A percentile compares a stretch with the other conserved stretches of the same genome.
phyloP scores from a whole-genome alignment of 2,888 invertebrate genomes.

The Diploptera punctata region DNA sequence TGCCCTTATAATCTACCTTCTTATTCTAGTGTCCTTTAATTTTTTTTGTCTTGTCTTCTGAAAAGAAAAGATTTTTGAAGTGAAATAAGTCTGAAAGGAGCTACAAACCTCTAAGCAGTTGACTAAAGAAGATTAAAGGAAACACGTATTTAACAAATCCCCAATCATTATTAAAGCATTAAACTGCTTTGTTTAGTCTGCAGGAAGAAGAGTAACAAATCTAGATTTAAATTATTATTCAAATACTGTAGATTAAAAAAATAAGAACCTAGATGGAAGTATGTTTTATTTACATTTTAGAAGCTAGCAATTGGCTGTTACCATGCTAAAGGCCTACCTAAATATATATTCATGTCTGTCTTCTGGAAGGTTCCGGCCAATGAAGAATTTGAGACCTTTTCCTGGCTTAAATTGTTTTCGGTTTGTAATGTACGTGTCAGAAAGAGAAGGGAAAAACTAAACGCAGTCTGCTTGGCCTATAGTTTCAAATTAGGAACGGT shows the following conservation, averaged over 20 bases:
- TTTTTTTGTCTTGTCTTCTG: too few species aligned
- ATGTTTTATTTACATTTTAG: conserved; percentile 23
- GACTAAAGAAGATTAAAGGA: too few species aligned
- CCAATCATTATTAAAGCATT: too few species aligned
- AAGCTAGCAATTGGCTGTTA: conserved; percentile 9
- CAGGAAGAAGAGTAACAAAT: too few species aligned
- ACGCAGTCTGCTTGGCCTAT: conserved; percentile 23
- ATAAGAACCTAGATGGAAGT: neutral
- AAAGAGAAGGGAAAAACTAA: conserved; percentile 13
- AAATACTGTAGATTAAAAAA: neutral
- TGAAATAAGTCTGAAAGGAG: too few species aligned
- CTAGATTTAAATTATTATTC: neutral
- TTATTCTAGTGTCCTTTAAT: too few species aligned
- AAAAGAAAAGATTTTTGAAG: too few species aligned
- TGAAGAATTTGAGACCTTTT: conserved; percentile 28
- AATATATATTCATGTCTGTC: neutral
- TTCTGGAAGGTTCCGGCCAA: conserved; percentile 8
- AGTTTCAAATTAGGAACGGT: conserved; percentile 42
- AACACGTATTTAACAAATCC: too few species aligned
- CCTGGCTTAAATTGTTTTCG: conserved; percentile 28
- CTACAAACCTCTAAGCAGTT: too few species aligned
- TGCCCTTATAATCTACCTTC: too few species aligned
- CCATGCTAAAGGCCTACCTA: neutral
- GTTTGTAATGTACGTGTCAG: conserved; percentile 3
- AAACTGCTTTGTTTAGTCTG: too few species aligned